These are phyloP conservation scores for Nudaria mundana DNA, from an alignment of 2,888 invertebrate species.

Conservation along the genomic window DNA sequence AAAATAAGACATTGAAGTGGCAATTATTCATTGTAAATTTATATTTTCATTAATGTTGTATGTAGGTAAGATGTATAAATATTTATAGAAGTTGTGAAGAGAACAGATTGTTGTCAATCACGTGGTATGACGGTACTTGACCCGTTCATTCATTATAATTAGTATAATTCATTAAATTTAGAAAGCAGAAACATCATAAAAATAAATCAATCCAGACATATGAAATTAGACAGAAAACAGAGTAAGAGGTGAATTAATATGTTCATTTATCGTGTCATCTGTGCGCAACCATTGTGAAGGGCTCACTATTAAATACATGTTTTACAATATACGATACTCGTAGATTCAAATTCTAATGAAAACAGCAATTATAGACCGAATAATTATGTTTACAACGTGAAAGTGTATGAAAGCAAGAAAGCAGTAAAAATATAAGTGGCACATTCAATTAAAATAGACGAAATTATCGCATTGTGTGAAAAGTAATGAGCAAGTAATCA, in stretches of 20 bases:
- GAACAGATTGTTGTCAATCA: no score
- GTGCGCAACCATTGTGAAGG: slow-evolving; percentile 24
- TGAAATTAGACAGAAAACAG: slow-evolving; percentile 17
- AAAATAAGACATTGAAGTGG: no score
- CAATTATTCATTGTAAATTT: no score
- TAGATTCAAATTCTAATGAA: slow-evolving; percentile 32
- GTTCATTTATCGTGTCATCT: slow-evolving; percentile 30
- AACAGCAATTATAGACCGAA: slow-evolving; percentile 35
- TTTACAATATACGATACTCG: slow-evolving; percentile 19
- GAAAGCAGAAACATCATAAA: neutral
- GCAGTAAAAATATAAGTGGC: slow-evolving; percentile 42
- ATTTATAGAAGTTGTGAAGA: no score
- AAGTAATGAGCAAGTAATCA: slow-evolving; percentile 40
- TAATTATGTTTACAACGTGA: slow-evolving; percentile 65
- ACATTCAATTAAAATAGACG: slow-evolving; percentile 50
- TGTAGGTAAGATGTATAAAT: no score
- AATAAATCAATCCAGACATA: neutral
- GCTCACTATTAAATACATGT: slow-evolving; percentile 5
- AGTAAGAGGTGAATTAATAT: slow-evolving; percentile 19
- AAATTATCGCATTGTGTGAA: slow-evolving; percentile 47
- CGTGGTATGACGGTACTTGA: no score
- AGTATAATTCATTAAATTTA: neutral
- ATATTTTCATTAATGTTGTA: no score
- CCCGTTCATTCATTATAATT: no score
- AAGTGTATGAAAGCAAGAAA: slow-evolving; percentile 56